Percentiles rank a stretch among this genome's conserved stretches.
These are phyloP conservation scores for Atta colombica DNA, from an alignment of 1,140 invertebrate species.

Conservation along the genomic window DNA sequence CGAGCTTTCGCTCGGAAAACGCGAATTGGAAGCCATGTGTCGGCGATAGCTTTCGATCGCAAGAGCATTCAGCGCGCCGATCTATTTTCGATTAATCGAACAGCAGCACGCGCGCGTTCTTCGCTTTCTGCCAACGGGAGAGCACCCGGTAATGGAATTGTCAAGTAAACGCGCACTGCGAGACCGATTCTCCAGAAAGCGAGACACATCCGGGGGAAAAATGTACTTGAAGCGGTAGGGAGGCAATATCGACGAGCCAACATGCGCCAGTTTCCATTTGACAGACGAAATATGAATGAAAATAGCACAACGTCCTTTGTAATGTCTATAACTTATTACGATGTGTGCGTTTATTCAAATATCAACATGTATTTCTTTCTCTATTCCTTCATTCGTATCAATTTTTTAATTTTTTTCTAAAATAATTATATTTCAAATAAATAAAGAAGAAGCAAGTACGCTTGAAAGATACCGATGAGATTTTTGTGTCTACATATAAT, in stretches of 20 bases:
- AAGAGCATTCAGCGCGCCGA: constrained; percentile 43
- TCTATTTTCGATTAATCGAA: constrained; percentile 66
- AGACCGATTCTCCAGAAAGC: constrained; percentile 59
- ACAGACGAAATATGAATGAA: constrained; percentile 57
- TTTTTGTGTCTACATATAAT: no score
- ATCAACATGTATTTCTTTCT: background rate
- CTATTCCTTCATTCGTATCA: background rate
- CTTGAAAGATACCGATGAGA: no score
- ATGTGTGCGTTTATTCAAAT: background rate
- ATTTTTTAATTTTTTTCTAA: background rate
- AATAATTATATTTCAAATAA: background rate
- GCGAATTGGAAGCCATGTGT: constrained; percentile 48
- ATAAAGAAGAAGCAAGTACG: no score
- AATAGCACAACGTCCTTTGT: constrained; percentile 23
- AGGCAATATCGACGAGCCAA: constrained; percentile 44
- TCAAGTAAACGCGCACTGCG: constrained; percentile 70
- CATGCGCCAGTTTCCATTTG: constrained; percentile 44
- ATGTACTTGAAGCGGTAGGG: constrained; percentile 44
- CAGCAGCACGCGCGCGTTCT: constrained; percentile 42
- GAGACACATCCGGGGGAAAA: constrained; percentile 58
- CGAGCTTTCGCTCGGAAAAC: constrained; percentile 42
- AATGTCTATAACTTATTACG: background rate
- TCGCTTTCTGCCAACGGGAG: constrained; percentile 31
- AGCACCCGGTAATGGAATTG: constrained; percentile 78
- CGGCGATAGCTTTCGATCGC: constrained; percentile 51